Evolutionary conservation across 2,797 vertebrate species (phyloP).

Genomic region (Fringilla coelebs): DNA sequence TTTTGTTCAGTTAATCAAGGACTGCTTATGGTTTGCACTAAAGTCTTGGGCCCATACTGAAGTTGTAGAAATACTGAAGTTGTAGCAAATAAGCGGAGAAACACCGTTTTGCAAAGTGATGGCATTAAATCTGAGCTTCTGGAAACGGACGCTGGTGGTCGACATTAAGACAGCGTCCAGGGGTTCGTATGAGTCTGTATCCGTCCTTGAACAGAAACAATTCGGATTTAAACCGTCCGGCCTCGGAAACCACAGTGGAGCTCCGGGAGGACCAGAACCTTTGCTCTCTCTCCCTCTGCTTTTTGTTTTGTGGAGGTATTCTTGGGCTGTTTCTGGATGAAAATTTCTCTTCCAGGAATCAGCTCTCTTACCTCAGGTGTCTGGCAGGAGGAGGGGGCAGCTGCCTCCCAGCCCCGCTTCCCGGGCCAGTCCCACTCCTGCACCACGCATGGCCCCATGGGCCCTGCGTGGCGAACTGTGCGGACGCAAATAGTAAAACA

Average conservation of each 20-base stretch:
- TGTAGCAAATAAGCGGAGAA: neutral
- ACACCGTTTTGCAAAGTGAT: neutral
- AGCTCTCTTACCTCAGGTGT: neutral
- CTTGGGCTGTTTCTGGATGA: neutral
- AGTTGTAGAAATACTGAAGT: neutral
- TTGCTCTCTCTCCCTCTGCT: neutral
- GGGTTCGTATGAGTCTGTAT: fast-evolving
- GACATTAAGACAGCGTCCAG: neutral
- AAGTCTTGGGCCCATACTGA: neutral
- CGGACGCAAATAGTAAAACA: neutral
- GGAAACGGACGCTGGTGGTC: neutral
- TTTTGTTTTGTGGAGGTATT: neutral
- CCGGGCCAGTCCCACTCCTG: neutral
- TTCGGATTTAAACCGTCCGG: neutral
- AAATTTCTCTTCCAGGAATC: neutral
- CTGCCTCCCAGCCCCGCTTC: neutral
- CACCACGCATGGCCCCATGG: neutral
- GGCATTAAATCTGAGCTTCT: neutral
- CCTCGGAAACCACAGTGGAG: neutral
- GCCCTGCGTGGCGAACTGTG: neutral
- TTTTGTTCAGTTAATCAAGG: neutral
- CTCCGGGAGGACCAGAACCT: neutral
- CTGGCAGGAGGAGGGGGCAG: neutral
- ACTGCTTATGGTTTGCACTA: neutral
- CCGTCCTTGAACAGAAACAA: neutral